Evolutionary conservation across 37 sponge, comb jelly and placozoan species (phyloP).

Genomic region (Oopsacas minuta): DNA sequence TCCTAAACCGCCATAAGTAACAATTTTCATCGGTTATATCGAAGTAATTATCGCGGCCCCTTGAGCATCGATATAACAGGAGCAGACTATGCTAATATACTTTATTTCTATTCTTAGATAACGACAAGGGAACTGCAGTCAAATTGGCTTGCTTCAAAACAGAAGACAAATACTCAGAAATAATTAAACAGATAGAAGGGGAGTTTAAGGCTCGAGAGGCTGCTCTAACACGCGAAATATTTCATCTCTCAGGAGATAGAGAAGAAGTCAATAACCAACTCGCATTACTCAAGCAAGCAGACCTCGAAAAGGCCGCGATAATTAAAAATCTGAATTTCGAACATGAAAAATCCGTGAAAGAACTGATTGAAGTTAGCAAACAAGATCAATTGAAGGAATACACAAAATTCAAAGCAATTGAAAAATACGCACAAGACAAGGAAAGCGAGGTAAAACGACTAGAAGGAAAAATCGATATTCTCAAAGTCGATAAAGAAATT

Average conservation of each 20-base stretch:
- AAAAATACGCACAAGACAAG: background rate
- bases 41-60: too few species aligned
- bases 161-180: background rate
- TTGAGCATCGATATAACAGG: too few species aligned
- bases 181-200: background rate
- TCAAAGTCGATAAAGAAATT: background rate
- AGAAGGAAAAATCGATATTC: background rate
- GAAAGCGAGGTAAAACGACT: background rate
- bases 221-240: background rate
- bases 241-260: background rate
- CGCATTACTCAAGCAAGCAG: background rate
- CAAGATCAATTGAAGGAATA: background rate
- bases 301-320: background rate
- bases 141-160: background rate
- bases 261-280: background rate
- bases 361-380: background rate
- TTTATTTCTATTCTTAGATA: background rate
- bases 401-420: background rate
- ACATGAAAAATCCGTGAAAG: background rate
- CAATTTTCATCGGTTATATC: too few species aligned
- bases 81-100: too few species aligned
- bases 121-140: background rate
- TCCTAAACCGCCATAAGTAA: too few species aligned
- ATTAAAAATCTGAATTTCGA: background rate
- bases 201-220: background rate